Conservation (phyloP, 1,140 invertebrate species). For the Brachionus koreanus region DNA sequence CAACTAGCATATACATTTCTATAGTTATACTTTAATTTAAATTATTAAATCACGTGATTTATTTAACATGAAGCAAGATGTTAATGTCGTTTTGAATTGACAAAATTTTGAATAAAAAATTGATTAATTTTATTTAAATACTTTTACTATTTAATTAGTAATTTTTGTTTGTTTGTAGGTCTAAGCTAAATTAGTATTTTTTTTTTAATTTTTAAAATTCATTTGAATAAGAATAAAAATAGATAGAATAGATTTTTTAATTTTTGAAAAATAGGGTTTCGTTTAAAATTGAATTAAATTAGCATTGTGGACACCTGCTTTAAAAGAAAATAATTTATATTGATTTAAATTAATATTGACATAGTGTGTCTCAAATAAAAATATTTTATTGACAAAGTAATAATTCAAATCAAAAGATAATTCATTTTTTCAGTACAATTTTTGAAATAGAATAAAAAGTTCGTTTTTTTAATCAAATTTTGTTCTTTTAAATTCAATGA, state of each 20-base stretch:
- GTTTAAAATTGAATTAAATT: background rate
- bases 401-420: background rate
- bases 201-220: too few species aligned
- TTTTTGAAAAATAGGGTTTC: background rate
- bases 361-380: background rate
- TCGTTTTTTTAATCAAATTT: background rate
- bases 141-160: background rate
- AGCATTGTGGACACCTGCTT: background rate
- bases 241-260: background rate
- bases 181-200: background rate
- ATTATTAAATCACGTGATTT: background rate
- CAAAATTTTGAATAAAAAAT: background rate
- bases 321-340: background rate
- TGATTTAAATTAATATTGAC: background rate
- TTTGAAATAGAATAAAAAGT: background rate
- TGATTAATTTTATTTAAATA: background rate
- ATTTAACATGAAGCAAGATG: background rate
- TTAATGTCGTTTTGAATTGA: background rate
- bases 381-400: background rate
- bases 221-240: background rate
- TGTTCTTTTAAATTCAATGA: too few species aligned
- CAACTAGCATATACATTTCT: background rate
- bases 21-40: background rate
- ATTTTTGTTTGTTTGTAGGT: background rate
- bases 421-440: background rate